Evolutionary conservation across 2,888 invertebrate genomes (phyloP).

Genomic region (Furcula furcula): DNA sequence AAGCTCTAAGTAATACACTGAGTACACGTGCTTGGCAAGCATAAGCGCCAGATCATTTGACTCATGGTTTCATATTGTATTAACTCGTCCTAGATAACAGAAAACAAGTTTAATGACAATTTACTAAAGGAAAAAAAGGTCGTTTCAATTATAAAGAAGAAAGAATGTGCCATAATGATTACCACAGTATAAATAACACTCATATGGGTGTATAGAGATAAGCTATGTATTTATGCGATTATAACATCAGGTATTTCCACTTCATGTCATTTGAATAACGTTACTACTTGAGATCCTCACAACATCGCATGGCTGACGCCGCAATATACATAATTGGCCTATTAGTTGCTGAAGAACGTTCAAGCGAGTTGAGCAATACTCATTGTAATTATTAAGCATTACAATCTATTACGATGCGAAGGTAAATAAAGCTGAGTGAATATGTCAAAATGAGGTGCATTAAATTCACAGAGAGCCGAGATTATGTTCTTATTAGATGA

Average conservation of each 20-base stretch:
- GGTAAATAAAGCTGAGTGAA: conserved; percentile 14
- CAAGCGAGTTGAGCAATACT: conserved; percentile 40
- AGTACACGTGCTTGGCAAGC: conserved; percentile 39
- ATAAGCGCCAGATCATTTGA: conserved; percentile 33
- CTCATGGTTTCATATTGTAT: conserved; percentile 28
- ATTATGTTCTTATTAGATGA: no score
- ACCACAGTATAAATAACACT: no score
- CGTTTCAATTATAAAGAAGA: no score
- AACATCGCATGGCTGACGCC: conserved; percentile 44
- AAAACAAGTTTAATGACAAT: conserved; percentile 6
- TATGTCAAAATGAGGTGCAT: conserved; percentile 14
- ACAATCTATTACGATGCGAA: conserved; percentile 19
- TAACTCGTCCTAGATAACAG: conserved; percentile 21
- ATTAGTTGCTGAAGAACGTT: conserved; percentile 46
- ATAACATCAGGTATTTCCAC: conserved; percentile 25
- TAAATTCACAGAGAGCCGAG: no score
- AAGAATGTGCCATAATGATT: no score
- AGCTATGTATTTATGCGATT: conserved; percentile 22
- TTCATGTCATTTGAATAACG: conserved; percentile 40
- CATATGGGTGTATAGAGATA: neutral
- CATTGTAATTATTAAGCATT: conserved; percentile 39
- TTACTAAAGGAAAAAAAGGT: no score
- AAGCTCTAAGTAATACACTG: conserved; percentile 40
- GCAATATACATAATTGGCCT: conserved; percentile 47
- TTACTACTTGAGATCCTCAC: conserved; percentile 38